Conservation (phyloP, 1,140 invertebrate genomes). For the Neoseiulus cucumeris region DNA sequence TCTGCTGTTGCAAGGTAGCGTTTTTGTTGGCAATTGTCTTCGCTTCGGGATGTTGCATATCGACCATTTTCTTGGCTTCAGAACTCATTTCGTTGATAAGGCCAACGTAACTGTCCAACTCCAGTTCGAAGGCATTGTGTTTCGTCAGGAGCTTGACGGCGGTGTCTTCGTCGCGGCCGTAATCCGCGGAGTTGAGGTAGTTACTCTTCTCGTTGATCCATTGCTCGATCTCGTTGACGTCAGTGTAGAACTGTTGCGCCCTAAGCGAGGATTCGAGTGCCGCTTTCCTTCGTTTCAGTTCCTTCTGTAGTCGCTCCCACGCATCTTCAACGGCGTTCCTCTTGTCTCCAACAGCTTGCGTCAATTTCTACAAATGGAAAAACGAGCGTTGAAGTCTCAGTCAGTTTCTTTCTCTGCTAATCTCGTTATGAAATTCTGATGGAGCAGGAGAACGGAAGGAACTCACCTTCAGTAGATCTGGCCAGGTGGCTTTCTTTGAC, state of each 20-base stretch:
- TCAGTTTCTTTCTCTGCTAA: too few relatives aligned
- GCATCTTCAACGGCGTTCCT: slow-evolving; percentile 33
- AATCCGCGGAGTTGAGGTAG: slow-evolving; percentile 54
- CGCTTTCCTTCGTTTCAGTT: slow-evolving; percentile 35
- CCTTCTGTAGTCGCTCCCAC: slow-evolving; percentile 3
- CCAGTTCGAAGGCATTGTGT: slow-evolving; percentile 75
- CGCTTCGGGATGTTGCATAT: slow-evolving; percentile 44
- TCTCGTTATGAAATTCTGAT: too few relatives aligned
- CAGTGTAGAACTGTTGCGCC: slow-evolving; percentile 49
- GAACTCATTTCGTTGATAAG: slow-evolving; percentile 80
- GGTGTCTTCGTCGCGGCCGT: slow-evolving; percentile 63
- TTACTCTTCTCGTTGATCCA: slow-evolving; percentile 75
- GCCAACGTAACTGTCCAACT: slow-evolving; percentile 76
- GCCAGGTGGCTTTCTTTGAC: slow-evolving; percentile 21
- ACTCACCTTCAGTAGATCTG: slow-evolving; percentile 28
- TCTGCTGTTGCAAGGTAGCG: slow-evolving; percentile 39
- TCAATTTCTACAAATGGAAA: slow-evolving; percentile 28
- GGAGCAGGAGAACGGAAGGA: too few relatives aligned
- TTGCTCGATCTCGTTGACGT: slow-evolving; percentile 72
- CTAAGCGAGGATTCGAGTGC: slow-evolving; percentile 63
- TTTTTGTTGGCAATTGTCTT: slow-evolving; percentile 56
- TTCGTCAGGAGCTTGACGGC: slow-evolving; percentile 75
- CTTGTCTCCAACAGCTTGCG: slow-evolving; percentile 42
- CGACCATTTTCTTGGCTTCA: slow-evolving; percentile 54
- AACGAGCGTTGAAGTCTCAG: background rate